phyloP scores from a whole-genome alignment of 30 jellyfish, hydroid and myxozoan genomes.

The Turritopsis rubra region DNA sequence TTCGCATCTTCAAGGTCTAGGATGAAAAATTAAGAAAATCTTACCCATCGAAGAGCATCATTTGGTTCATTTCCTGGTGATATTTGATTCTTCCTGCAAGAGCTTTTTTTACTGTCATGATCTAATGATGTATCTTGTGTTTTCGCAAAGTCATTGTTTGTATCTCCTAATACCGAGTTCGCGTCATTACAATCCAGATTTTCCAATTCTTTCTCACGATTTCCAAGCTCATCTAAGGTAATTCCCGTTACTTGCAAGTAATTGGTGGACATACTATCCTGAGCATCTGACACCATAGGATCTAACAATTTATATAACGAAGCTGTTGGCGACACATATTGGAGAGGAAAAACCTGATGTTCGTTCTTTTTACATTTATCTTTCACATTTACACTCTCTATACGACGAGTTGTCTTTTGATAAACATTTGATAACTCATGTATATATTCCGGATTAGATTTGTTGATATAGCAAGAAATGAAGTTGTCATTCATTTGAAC shows the following conservation, averaged over 20 bases:
- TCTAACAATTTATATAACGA: neutral
- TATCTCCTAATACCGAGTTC: neutral
- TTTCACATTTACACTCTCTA: neutral
- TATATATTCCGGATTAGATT: neutral
- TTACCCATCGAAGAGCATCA: no score
- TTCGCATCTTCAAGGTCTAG: no score
- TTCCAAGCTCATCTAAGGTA: neutral
- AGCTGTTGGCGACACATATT: neutral
- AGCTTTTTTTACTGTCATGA: neutral
- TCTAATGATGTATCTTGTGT: neutral
- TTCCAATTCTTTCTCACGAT: neutral
- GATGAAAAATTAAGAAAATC: no score
- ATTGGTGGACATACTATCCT: neutral
- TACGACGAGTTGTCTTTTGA: neutral
- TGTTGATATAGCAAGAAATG: neutral
- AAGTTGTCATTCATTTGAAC: neutral
- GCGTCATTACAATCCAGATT: neutral
- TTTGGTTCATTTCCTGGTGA: neutral
- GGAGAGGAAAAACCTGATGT: neutral
- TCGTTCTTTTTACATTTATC: neutral
- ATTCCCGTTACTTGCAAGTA: neutral
- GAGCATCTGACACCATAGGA: neutral
- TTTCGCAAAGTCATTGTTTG: neutral
- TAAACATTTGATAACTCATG: neutral
- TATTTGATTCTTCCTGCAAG: neutral